These are phyloP conservation scores for Spodoptera litura DNA, from an alignment of 1,140 invertebrate species.

Conservation along the genomic window DNA sequence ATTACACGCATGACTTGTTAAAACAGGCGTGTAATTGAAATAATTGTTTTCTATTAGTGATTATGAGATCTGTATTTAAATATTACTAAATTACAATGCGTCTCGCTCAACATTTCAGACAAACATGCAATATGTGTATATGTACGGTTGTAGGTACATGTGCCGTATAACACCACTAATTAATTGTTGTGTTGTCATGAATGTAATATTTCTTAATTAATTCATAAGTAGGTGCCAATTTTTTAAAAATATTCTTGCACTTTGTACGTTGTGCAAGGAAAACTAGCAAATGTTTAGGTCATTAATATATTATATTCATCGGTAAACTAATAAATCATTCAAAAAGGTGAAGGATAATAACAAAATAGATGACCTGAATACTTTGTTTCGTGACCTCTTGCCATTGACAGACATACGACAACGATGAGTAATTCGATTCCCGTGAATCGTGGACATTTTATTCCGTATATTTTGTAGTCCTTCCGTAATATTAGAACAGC, in stretches of 20 bases:
- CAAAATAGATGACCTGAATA: not conserved
- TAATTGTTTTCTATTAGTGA: slow-evolving; percentile 43
- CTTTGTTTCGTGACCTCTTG: slow-evolving; percentile 19
- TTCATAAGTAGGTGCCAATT: too few relatives aligned
- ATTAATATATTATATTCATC: not conserved
- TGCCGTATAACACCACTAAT: not conserved
- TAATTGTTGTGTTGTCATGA: slow-evolving; percentile 21
- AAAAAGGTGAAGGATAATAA: slow-evolving; percentile 16
- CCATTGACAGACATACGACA: slow-evolving; percentile 2
- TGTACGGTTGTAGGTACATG: not conserved
- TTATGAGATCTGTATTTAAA: slow-evolving; percentile 45
- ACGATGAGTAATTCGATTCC: not conserved
- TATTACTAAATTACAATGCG: slow-evolving; percentile 13
- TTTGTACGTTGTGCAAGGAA: not conserved
- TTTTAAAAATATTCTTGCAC: not conserved
- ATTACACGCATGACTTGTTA: not conserved
- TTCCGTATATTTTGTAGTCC: not conserved
- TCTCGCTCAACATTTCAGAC: slow-evolving; percentile 12
- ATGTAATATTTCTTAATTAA: not conserved
- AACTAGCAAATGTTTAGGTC: not conserved
- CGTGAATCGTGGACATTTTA: not conserved
- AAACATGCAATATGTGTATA: slow-evolving; percentile 3
- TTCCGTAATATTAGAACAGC: not conserved
- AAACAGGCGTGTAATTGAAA: slow-evolving; percentile 35
- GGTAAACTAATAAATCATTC: not conserved